Evolutionary conservation across 1,140 invertebrate genomes (phyloP).

Genomic region (Lepidurus couesii): DNA sequence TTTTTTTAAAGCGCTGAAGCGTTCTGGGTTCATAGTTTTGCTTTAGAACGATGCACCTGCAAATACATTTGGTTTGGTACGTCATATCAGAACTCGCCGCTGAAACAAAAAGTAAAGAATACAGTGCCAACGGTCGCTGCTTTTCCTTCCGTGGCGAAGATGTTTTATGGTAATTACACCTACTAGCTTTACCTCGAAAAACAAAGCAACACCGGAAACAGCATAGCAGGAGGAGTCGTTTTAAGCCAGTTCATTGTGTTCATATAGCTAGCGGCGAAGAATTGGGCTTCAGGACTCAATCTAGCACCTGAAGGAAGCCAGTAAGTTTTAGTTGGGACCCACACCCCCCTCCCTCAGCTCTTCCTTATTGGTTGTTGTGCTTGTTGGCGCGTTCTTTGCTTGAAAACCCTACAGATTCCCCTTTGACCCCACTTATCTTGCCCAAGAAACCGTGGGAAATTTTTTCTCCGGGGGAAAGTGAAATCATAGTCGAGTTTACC

Average conservation of each 20-base stretch:
- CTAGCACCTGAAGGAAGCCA: neutral
- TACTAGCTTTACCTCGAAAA: neutral
- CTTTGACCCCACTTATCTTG: neutral
- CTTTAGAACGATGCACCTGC: too few species aligned
- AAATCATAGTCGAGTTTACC: neutral
- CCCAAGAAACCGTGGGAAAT: neutral
- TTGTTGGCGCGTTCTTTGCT: neutral
- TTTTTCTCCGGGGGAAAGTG: neutral
- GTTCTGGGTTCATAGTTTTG: too few species aligned
- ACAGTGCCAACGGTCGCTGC: neutral
- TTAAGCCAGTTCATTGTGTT: neutral
- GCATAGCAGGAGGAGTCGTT: neutral
- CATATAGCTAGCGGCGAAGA: neutral
- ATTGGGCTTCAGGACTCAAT: neutral
- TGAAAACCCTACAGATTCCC: neutral
- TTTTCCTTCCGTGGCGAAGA: constrained; percentile 1
- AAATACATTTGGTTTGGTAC: too few species aligned
- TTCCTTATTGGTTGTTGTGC: neutral
- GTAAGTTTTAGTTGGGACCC: neutral
- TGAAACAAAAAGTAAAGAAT: too few species aligned
- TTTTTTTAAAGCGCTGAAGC: too few species aligned
- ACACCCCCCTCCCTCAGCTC: neutral
- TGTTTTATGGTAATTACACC: constrained; percentile 19
- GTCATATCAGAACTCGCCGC: too few species aligned
- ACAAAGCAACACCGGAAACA: neutral